Base-by-base conservation (phyloP, 2,888 invertebrate species). In the Cosmia pyralina region DNA sequence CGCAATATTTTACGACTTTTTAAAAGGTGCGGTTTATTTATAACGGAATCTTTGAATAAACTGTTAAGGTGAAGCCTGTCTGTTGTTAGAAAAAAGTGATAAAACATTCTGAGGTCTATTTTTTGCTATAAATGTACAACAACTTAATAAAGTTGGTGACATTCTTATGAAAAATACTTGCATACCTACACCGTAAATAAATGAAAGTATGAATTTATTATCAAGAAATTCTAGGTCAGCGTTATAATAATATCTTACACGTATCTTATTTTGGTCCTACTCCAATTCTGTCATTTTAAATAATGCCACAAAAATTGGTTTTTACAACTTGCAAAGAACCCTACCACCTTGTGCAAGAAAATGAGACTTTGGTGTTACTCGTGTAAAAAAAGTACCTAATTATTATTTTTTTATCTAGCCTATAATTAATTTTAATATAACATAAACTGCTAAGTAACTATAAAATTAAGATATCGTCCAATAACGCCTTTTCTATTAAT, bases 1-100 rank as follows among this genome's bases (percentile, higher is more conserved):
- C 55, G 77, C 81, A 85, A 82, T 78, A 73, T 72, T 77, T 79
- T 46, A 17, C 59, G 71, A 85, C 65, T 75, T 82, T 80, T 79
- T 79, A 72, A 79, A 85, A 82, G 83, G 79, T 83, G 77, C 67
- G 75, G 75, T 84, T 38, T 74, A 79, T 84, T 38, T 74, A 79
- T 77, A 82, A 78, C 72, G 65, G 69, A 77, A 82, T 83, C 60
- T 81, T 77, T 77, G 66, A 79, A 79, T 75, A 62, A 62, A 69
- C 46, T 53, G 38, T 85, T 87, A 88, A 85, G 84, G 86, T 53
- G 75, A 79, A 81, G 76, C 44, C 38, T 48, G 34, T 19, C 53
- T 19, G 28, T 7, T 41, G 6, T 0, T 5, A 28, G 0, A 48
- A 44, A 50, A 38, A 62, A 50, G 44, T 50, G 7, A 19, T 22